Conservation (phyloP, 2,797 vertebrate genomes). For the Acestrorhynchus altus region DNA sequence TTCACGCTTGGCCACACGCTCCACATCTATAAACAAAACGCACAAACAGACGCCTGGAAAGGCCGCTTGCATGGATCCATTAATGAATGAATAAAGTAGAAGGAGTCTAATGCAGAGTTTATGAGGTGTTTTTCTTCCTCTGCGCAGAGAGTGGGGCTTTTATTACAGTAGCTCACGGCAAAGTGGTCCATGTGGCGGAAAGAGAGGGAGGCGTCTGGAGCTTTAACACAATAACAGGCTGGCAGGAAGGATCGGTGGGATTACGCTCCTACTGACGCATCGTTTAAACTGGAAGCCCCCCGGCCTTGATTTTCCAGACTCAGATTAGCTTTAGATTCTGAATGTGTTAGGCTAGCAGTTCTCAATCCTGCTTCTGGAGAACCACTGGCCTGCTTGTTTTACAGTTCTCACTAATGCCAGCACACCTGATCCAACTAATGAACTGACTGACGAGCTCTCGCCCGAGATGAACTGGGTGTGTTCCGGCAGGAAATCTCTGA, state of each 20-base stretch:
- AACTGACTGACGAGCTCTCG: no score
- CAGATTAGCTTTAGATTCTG: slow-evolving; percentile 20
- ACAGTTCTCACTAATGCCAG: no score
- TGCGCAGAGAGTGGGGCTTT: slow-evolving; percentile 13
- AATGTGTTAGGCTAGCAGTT: slow-evolving; percentile 10
- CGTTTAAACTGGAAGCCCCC: slow-evolving; percentile 20
- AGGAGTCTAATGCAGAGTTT: slow-evolving; percentile 22
- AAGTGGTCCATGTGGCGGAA: neutral
- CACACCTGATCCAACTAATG: no score
- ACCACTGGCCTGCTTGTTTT: no score
- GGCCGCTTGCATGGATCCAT: slow-evolving; percentile 17
- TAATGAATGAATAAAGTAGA: slow-evolving; percentile 16
- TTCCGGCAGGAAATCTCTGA: no score
- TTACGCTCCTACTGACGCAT: slow-evolving; percentile 8
- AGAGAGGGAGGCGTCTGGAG: neutral
- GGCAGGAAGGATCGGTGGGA: slow-evolving; percentile 6
- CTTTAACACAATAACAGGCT: slow-evolving; percentile 3
- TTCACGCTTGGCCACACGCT: slow-evolving; percentile 36
- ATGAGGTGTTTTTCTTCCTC: slow-evolving; percentile 39
- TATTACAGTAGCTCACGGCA: slow-evolving; percentile 25
- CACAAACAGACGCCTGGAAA: neutral
- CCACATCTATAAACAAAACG: slow-evolving; percentile 26
- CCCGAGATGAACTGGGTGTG: no score
- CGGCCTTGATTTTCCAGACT: slow-evolving; percentile 5
- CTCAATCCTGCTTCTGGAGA: no score